These are phyloP conservation scores for Neosilurus mollespiculum DNA, from an alignment of 2,797 vertebrate genomes.

Conservation along the genomic window DNA sequence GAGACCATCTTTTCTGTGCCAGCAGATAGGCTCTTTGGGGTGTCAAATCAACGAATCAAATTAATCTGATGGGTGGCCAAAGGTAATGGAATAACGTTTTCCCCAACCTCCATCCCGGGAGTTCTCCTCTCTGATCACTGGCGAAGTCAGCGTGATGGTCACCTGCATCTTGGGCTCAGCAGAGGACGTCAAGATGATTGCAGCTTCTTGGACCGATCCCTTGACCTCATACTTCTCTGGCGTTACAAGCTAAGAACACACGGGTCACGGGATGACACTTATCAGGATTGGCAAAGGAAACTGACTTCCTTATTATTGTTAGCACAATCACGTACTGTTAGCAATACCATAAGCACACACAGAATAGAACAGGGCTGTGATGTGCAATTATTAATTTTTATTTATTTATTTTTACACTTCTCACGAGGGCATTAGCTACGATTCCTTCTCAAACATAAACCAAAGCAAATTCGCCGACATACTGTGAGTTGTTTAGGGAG, in stretches of 20 bases:
- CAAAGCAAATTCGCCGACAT: constrained; percentile 42
- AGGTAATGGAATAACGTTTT: constrained; percentile 41
- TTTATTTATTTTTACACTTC: no score
- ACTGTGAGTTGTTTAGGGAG: constrained; percentile 95
- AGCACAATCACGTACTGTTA: background rate
- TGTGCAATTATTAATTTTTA: background rate
- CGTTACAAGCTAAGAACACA: constrained; percentile 82
- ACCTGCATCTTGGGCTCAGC: constrained; percentile 98
- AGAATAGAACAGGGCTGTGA: background rate
- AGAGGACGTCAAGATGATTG: constrained; percentile 88
- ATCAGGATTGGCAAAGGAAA: background rate
- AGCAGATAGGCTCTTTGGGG: constrained; percentile 86
- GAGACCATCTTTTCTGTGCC: constrained; percentile 72
- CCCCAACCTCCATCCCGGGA: constrained; percentile 95
- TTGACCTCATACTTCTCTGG: constrained; percentile 96
- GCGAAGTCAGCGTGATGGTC: constrained; percentile 95
- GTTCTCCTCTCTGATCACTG: constrained; percentile 93
- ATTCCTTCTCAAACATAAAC: background rate
- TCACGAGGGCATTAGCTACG: background rate
- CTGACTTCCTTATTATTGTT: background rate
- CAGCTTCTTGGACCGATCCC: constrained; percentile 85
- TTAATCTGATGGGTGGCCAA: constrained; percentile 64
- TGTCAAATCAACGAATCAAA: constrained; percentile 66
- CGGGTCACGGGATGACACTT: constrained; percentile 37
- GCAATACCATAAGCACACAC: background rate